Percentiles rank a stretch among this genome's conserved stretches.
These are phyloP conservation scores for Acanthopagrus latus DNA, from an alignment of 2,797 vertebrate species.

Conservation along the genomic window DNA sequence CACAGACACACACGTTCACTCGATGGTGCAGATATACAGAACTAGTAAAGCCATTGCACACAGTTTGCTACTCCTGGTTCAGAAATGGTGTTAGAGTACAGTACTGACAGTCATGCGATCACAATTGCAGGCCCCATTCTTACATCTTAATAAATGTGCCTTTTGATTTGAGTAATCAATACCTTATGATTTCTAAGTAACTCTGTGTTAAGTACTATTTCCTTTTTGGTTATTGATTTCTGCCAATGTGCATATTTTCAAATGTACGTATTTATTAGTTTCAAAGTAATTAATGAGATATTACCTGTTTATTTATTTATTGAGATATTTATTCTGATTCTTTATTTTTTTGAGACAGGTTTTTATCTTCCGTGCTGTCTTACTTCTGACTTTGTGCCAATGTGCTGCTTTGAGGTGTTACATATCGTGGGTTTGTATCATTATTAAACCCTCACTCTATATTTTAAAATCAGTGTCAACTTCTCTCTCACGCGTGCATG, in stretches of 20 bases:
- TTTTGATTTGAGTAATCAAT: conserved; percentile 91
- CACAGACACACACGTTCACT: conserved; percentile 56
- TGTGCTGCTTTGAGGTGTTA: conserved; percentile 92
- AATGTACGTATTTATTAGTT: conserved; percentile 89
- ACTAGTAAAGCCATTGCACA: conserved; percentile 78
- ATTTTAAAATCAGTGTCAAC: conserved; percentile 83
- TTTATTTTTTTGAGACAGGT: conserved; percentile 88
- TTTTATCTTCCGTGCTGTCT: conserved; percentile 90
- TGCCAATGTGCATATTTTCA: conserved; percentile 88
- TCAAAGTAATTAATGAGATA: conserved; percentile 88
- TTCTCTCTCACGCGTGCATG: conserved; percentile 58
- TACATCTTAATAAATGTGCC: conserved; percentile 92
- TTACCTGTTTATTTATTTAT: conserved; percentile 90
- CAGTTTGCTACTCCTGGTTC: conserved; percentile 73
- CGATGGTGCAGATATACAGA: conserved; percentile 74
- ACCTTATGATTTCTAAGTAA: conserved; percentile 87
- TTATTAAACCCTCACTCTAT: conserved; percentile 93
- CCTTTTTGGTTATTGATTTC: conserved; percentile 84
- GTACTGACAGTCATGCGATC: conserved; percentile 78
- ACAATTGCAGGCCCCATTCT: conserved; percentile 82
- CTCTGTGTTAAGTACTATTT: conserved; percentile 86
- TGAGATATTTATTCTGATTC: conserved; percentile 90
- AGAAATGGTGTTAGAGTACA: conserved; percentile 71
- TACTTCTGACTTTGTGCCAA: conserved; percentile 91
- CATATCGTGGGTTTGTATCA: conserved; percentile 92